Base-by-base conservation (phyloP, 2,888 invertebrate genomes). In the Oxycera nigricornis region DNA sequence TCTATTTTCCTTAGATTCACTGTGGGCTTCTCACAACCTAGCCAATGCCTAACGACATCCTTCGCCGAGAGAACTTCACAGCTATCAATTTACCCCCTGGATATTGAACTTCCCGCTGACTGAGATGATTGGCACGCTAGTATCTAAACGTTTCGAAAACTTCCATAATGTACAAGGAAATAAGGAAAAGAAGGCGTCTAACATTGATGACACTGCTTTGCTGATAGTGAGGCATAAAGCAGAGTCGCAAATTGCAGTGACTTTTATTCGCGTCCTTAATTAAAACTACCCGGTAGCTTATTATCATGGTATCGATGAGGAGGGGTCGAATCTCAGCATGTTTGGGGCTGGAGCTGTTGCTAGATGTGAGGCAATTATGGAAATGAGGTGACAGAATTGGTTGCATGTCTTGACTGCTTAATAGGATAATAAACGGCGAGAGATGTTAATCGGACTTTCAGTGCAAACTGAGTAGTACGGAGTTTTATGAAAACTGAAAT, bases 61-160 rank as follows among this genome's bases (percentile, higher is more conserved):
- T 62, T 31, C 46, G 62, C 4, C 31, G 61, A 41, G 14, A 14
- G 52, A 20, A 67, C 24, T 57, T 52, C 11, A 9, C n/a, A 28
- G 73, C n/a, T 74, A 74, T 76, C 76, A 76, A 74, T 76, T 74
- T 76, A 74, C 76, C 74, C 72, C 76, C 76, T 72, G 73, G 57
- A 30, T 67, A 55, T 70, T 31, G 26, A 68, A 74, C 46, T 35
- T 65, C 76, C 74, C 41, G 74, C 73, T 73, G 76, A 46, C 26
- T 70, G 17, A 39, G 52, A 59, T 62, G 73, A 73, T 70, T 70
- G 24, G 67, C 73, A 31, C 73, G 52, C 50, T 46, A 67, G 67
- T 46, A 26, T 41, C 39, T 17, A 24, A 11, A 4, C 7, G 20
- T 22, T 46, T 39, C n/a, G 6, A 41, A 22, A 14, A 11, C n/a